phyloP scores from a whole-genome alignment of 1,140 invertebrate genomes.

The Heterodera carotae region DNA sequence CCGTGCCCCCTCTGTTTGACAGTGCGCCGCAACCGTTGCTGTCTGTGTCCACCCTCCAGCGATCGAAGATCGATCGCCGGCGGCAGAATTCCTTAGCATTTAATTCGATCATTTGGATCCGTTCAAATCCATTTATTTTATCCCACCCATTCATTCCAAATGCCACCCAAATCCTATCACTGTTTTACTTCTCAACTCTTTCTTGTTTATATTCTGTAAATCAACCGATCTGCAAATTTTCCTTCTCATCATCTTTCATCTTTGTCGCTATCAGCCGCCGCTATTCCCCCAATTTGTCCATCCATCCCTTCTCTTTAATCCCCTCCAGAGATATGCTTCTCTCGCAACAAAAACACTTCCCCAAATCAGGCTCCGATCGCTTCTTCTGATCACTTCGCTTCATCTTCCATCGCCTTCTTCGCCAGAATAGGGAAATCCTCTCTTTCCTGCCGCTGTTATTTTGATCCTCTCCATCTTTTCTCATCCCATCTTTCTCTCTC shows the following conservation, averaged over 20 bases:
- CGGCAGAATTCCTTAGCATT: not conserved
- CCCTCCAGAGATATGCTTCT: not conserved
- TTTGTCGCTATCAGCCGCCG: too few relatives aligned
- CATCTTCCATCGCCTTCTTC: not conserved
- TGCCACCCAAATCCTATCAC: too few relatives aligned
- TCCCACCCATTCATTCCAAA: not conserved
- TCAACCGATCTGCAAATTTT: too few relatives aligned
- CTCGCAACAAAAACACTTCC: not conserved
- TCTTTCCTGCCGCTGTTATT: not conserved
- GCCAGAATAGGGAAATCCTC: not conserved
- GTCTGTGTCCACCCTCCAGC: not conserved
- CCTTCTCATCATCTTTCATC: not conserved
- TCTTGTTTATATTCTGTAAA: too few relatives aligned
- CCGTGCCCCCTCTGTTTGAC: too few relatives aligned
- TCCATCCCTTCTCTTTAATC: not conserved
- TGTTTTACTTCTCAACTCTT: too few relatives aligned
- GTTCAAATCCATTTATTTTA: too few relatives aligned
- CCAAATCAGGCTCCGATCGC: not conserved
- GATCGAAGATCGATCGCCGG: not conserved
- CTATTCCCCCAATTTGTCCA: not conserved
- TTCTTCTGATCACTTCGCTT: not conserved
- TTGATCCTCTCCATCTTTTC: not conserved
- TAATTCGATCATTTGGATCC: not conserved
- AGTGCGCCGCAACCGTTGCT: not conserved
- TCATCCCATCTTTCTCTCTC: not conserved